Evolutionary conservation across 2,888 invertebrate species (phyloP).

Genomic region (Hydriomena furcata): DNA sequence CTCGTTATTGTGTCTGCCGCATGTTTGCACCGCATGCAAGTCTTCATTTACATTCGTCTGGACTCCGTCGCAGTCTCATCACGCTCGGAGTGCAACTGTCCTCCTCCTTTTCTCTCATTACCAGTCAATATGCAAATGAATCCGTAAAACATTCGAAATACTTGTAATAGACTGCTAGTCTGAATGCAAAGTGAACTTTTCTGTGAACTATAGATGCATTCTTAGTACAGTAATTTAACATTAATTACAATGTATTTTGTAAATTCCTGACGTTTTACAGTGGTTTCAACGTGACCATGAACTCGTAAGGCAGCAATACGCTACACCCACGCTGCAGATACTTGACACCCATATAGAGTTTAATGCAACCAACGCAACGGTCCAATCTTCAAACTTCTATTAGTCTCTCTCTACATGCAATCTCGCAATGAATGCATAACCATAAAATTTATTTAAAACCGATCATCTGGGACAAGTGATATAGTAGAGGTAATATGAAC

Average conservation of each 20-base stretch:
- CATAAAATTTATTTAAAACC: constrained; percentile 66
- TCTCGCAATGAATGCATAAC: constrained; percentile 62
- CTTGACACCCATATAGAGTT: constrained; percentile 61
- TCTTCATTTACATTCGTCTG: constrained; percentile 66
- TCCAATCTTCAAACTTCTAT: constrained; percentile 59
- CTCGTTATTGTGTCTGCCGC: constrained; percentile 47
- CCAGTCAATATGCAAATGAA: constrained; percentile 66
- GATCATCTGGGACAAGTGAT: constrained; percentile 41
- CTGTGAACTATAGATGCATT: constrained; percentile 22
- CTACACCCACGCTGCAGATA: constrained; percentile 62
- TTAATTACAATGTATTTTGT: constrained; percentile 1
- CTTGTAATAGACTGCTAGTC: constrained; percentile 30
- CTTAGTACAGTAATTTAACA: not conserved
- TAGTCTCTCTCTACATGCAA: constrained; percentile 54
- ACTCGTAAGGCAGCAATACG: constrained; percentile 42
- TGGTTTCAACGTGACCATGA: constrained; percentile 28
- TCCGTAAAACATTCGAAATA: constrained; percentile 51
- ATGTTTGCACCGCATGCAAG: constrained; percentile 49
- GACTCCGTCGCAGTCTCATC: constrained; percentile 49
- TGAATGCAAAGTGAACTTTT: constrained; percentile 32
- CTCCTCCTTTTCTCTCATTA: constrained; percentile 65
- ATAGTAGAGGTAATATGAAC: constrained; percentile 30
- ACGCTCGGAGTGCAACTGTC: constrained; percentile 54
- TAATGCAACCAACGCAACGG: constrained; percentile 37
- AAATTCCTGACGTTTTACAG: constrained; percentile 12